These are phyloP conservation scores for Lagocephalus sceleratus DNA, from an alignment of 2,797 vertebrate species.

Conservation along the genomic window DNA sequence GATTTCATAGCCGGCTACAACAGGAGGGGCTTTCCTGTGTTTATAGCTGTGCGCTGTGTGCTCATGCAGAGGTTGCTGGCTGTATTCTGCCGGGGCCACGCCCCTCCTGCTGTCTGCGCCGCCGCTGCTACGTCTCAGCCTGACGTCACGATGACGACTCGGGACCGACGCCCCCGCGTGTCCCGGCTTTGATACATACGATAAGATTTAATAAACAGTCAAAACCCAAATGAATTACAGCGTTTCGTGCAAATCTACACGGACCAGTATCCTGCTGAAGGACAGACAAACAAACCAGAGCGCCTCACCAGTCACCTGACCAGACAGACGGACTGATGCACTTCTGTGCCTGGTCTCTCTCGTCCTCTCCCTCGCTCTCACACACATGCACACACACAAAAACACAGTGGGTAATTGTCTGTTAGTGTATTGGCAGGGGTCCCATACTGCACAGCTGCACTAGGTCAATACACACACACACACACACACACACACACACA, in stretches of 20 bases:
- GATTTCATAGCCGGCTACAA: conserved; percentile 39
- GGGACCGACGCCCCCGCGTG: conserved; percentile 38
- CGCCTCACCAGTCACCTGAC: background rate
- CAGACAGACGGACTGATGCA: background rate
- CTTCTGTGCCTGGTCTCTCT: conserved; percentile 29
- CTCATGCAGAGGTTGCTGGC: conserved; percentile 22
- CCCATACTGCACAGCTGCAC: conserved; percentile 9
- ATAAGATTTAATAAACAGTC: background rate
- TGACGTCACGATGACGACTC: conserved; percentile 41
- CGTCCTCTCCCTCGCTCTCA: conserved; percentile 18
- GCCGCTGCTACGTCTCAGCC: conserved; percentile 25
- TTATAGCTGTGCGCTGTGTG: conserved; percentile 19
- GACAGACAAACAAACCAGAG: no score
- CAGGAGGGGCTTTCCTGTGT: conserved; percentile 55
- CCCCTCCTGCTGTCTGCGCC: conserved; percentile 22
- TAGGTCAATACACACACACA: no score
- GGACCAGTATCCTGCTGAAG: no score
- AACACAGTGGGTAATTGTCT: conserved; percentile 16
- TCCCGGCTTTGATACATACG: conserved; percentile 21
- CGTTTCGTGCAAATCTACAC: background rate
- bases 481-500: no score
- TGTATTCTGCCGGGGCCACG: conserved; percentile 43
- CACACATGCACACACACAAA: conserved; percentile 28
- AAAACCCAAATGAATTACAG: background rate
- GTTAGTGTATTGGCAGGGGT: conserved; percentile 16